Conservation (phyloP, 2,113 vertebrate genomes). For the Cricetomys ansorgei region DNA sequence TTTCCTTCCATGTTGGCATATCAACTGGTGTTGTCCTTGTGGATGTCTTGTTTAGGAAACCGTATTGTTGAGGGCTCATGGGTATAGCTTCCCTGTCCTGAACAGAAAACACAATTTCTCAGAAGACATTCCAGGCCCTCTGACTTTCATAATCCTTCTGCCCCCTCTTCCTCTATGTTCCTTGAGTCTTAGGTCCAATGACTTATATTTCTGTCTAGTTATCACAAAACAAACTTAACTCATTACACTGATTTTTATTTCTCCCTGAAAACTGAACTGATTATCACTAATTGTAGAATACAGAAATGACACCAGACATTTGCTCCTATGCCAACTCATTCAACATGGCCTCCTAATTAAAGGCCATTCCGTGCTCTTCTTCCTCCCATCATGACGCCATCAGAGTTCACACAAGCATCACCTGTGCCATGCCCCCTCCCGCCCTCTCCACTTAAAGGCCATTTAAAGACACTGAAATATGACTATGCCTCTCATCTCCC, state of each 20-base stretch:
- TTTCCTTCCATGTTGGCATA: background rate
- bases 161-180: background rate
- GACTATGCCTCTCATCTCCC: background rate
- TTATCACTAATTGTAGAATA: background rate
- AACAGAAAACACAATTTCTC: background rate
- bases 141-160: background rate
- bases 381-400: background rate
- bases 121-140: background rate
- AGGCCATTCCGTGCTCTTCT: background rate
- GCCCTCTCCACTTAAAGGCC: rapidly evolving
- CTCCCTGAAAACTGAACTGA: background rate
- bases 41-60: background rate
- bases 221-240: background rate
- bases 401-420: background rate
- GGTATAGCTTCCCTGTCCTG: background rate
- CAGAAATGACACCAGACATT: background rate
- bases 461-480: background rate
- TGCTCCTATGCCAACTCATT: background rate
- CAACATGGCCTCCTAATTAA: background rate
- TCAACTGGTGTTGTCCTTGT: too few species aligned
- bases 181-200: background rate
- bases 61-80: background rate
- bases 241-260: background rate
- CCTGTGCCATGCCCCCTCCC: background rate
- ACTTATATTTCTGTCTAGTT: background rate